Conservation (phyloP, 2,888 invertebrate species). For the Gymnocheta viridis region DNA sequence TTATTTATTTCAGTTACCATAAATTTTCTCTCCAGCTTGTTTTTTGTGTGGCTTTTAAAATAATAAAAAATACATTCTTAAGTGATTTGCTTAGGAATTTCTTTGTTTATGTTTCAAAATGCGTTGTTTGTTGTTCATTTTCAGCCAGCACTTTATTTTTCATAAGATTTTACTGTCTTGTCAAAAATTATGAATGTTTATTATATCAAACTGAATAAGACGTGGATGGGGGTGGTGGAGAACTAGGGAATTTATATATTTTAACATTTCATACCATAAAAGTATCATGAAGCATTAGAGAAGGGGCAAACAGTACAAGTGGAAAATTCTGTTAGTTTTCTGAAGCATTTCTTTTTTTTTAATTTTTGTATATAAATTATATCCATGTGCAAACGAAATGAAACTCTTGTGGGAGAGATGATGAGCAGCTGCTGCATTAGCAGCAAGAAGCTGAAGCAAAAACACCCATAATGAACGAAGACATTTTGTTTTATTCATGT, state of each 20-base stretch:
- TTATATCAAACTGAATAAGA: slow-evolving; percentile 37
- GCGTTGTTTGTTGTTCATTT: neutral
- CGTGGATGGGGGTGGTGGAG: too few species aligned
- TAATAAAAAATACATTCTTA: slow-evolving; percentile 15
- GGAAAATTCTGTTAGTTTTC: neutral
- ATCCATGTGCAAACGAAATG: neutral
- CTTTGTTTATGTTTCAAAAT: slow-evolving; percentile 23
- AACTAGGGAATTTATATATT: slow-evolving; percentile 16
- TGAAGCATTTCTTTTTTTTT: slow-evolving; percentile 3
- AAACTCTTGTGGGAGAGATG: slow-evolving; percentile 49
- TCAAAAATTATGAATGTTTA: slow-evolving; percentile 61
- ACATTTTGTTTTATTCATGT: slow-evolving; percentile 40
- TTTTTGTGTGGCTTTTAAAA: too few species aligned
- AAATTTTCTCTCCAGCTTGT: too few species aligned
- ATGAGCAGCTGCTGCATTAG: slow-evolving; percentile 30
- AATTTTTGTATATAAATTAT: neutral
- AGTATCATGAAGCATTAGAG: neutral
- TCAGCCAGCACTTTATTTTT: slow-evolving; percentile 1
- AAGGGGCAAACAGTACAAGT: neutral
- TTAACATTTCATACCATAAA: slow-evolving; percentile 21
- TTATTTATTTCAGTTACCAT: too few species aligned
- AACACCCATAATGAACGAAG: slow-evolving; percentile 41
- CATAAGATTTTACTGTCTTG: slow-evolving; percentile 39
- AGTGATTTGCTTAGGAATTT: slow-evolving; percentile 11
- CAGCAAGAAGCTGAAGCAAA: slow-evolving; percentile 16